A percentile compares a stretch with the other conserved stretches of the same genome.
These are phyloP conservation scores for Tiphia femorata DNA, from an alignment of 2,888 invertebrate species.

Conservation along the genomic window DNA sequence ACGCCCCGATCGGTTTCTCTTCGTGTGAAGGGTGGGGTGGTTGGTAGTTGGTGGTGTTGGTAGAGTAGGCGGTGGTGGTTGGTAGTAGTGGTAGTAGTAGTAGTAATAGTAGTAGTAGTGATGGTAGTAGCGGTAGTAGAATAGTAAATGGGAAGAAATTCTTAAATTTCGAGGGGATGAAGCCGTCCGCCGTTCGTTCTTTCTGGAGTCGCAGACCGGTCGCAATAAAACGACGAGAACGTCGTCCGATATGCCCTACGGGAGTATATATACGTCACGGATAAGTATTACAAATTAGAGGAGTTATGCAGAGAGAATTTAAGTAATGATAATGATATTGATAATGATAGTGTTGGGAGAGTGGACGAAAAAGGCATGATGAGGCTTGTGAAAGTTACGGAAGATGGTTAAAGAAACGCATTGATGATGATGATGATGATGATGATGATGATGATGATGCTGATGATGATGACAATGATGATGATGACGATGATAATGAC, in stretches of 20 bases:
- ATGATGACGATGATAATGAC: constrained; percentile 19
- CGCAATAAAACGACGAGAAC: constrained; percentile 42
- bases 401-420: neutral
- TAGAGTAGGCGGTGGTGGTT: neutral
- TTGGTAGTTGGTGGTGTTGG: no score
- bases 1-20: constrained; percentile 2
- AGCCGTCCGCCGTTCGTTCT: constrained; percentile 39
- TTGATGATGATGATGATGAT: constrained; percentile 12
- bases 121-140: no score
- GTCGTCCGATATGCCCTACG: constrained; percentile 43
- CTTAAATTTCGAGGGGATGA: constrained; percentile 32
- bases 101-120: no score
- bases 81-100: constrained; percentile 1
- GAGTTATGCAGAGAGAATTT: no score
- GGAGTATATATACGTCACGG: constrained; percentile 10
- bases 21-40: neutral
- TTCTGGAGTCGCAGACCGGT: constrained; percentile 37
- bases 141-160: constrained; percentile 4
- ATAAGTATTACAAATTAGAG: constrained; percentile 11
- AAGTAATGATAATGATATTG: neutral
- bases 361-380: no score
- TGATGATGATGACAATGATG: constrained; percentile 10
- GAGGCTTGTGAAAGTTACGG: neutral
- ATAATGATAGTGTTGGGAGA: neutral
- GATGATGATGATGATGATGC: constrained; percentile 12